Conservation (phyloP, 2,888 invertebrate species). For the Orthosia gothica region DNA sequence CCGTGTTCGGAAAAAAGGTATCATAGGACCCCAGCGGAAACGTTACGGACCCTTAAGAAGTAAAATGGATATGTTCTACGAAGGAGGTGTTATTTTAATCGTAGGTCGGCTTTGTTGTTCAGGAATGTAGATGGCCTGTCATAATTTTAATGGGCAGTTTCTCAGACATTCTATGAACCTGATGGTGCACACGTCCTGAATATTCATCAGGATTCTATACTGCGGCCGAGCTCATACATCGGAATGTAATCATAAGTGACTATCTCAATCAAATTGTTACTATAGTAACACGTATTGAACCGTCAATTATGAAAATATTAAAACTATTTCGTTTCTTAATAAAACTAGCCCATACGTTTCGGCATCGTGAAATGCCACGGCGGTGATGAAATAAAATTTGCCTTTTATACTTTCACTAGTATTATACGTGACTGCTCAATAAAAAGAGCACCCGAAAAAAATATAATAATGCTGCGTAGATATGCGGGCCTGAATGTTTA, state of each 20-base stretch:
- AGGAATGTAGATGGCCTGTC: constrained; percentile 91
- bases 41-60: constrained; percentile 90
- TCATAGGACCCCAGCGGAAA: constrained; percentile 90
- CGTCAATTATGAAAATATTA: constrained; percentile 30
- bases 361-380: constrained; percentile 5
- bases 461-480: constrained; percentile 38
- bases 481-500: constrained; percentile 64
- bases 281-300: constrained; percentile 29
- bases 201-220: constrained; percentile 79
- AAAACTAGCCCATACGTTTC: neutral
- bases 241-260: constrained; percentile 60
- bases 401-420: constrained; percentile 27
- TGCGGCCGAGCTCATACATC: constrained; percentile 49
- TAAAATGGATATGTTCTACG: constrained; percentile 90
- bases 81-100: constrained; percentile 91
- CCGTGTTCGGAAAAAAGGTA: constrained; percentile 88
- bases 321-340: neutral
- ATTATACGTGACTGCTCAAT: constrained; percentile 29
- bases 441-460: constrained; percentile 50
- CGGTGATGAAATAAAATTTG: constrained; percentile 17
- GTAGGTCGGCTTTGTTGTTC: constrained; percentile 89
- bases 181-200: constrained; percentile 84
- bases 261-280: constrained; percentile 44
- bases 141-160: constrained; percentile 90
- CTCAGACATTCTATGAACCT: constrained; percentile 83